These are phyloP conservation scores for Rallus crepitans DNA, from an alignment of 2,797 vertebrate species.

Conservation along the genomic window DNA sequence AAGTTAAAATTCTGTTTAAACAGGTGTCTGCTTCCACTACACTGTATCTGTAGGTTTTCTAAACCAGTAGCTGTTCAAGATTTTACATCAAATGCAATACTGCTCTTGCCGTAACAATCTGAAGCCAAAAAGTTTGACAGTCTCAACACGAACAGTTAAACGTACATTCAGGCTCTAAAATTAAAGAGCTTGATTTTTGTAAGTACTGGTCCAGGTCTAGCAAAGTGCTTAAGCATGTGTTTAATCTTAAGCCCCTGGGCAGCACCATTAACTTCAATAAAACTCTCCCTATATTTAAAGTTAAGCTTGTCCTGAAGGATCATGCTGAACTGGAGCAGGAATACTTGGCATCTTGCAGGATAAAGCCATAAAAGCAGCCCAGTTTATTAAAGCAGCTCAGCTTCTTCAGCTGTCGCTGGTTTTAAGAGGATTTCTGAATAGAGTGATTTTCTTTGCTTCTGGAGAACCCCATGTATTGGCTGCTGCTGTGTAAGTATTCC, in stretches of 20 bases:
- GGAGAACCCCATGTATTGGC: not conserved
- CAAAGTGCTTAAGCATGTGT: constrained; percentile 3
- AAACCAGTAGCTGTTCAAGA: not conserved
- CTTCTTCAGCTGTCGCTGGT: not conserved
- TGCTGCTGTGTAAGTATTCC: not conserved
- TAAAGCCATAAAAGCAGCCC: constrained; percentile 32
- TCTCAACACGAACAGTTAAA: not conserved
- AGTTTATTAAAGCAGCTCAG: constrained; percentile 30
- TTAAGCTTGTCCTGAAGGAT: constrained; percentile 50
- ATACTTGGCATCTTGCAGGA: constrained; percentile 14
- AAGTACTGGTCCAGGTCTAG: not conserved
- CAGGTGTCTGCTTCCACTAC: not conserved
- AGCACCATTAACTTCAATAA: constrained; percentile 4
- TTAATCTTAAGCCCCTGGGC: constrained; percentile 30
- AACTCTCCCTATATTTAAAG: constrained; percentile 13
- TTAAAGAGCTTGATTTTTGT: not conserved
- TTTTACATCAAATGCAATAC: not conserved
- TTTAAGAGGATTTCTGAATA: constrained; percentile 46
- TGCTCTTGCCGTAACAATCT: not conserved
- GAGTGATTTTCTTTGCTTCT: not conserved
- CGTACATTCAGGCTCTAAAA: not conserved
- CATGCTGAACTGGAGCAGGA: not conserved
- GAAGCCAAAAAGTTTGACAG: not conserved
- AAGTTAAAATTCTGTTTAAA: not conserved
- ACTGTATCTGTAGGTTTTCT: not conserved